phyloP scores from a whole-genome alignment of 2,888 invertebrate species.

The Drosophila limbata region DNA sequence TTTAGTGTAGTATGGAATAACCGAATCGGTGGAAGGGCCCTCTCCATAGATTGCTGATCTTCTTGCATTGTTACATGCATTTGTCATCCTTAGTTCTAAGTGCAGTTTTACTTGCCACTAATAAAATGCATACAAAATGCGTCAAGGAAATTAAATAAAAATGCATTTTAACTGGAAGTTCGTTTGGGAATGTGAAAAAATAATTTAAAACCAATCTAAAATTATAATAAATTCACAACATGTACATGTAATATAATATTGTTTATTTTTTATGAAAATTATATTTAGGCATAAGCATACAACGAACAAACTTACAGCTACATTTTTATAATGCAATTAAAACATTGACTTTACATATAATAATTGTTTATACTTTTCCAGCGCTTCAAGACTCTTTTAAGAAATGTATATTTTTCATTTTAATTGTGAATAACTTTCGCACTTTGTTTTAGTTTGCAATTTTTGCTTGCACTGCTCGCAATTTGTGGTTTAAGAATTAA shows the following conservation, averaged over 20 bases:
- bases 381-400: slow-evolving; percentile 53
- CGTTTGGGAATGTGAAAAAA: not conserved
- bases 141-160: slow-evolving; percentile 29
- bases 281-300: slow-evolving; percentile 74
- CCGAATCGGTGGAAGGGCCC: slow-evolving; percentile 70
- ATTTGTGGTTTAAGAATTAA: slow-evolving; percentile 55
- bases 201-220: not conserved
- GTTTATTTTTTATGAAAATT: slow-evolving; percentile 71
- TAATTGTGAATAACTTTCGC: not conserved
- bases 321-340: slow-evolving; percentile 77
- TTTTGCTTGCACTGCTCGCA: slow-evolving; percentile 50
- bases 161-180: not conserved
- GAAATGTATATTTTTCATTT: slow-evolving; percentile 32
- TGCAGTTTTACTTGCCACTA: slow-evolving; percentile 65
- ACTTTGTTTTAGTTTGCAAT: slow-evolving; percentile 37
- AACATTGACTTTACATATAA: slow-evolving; percentile 78
- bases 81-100: slow-evolving; percentile 43
- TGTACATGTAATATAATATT: slow-evolving; percentile 58
- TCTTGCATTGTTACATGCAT: slow-evolving; percentile 11
- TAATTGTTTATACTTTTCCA: slow-evolving; percentile 64
- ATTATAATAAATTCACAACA: not conserved
- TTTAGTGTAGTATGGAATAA: slow-evolving; percentile 17
- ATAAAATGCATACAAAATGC: slow-evolving; percentile 73
- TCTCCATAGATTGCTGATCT: slow-evolving; percentile 62
- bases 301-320: slow-evolving; percentile 77